Conservation (phyloP, 2,888 invertebrate genomes). For the Capitulum mitella region DNA sequence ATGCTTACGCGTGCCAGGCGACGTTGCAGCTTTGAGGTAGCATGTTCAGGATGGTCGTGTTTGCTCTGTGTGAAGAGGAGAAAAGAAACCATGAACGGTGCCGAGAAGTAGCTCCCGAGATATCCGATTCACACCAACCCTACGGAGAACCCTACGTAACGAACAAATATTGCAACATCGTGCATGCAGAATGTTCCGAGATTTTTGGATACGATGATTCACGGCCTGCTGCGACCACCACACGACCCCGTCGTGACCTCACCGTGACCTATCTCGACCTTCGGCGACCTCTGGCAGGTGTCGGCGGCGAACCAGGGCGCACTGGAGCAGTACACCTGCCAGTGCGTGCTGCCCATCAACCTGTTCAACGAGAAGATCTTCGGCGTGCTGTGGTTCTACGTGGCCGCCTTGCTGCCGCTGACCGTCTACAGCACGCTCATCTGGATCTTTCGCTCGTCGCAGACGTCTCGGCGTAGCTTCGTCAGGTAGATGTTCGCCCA, state of each 20-base stretch:
- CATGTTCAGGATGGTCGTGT: too few relatives aligned
- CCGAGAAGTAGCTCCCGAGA: too few relatives aligned
- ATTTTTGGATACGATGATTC: too few relatives aligned
- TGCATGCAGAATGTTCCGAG: too few relatives aligned
- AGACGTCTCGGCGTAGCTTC: slow-evolving; percentile 43
- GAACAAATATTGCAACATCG: too few relatives aligned
- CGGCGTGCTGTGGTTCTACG: slow-evolving; percentile 43
- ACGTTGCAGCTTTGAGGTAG: too few relatives aligned
- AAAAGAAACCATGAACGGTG: neutral
- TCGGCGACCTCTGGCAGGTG: slow-evolving; percentile 31
- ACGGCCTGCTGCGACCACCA: too few relatives aligned
- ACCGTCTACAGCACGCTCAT: slow-evolving; percentile 40
- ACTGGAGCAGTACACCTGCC: slow-evolving; percentile 41
- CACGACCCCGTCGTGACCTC: neutral
- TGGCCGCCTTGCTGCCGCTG: slow-evolving; percentile 41
- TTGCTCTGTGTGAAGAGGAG: neutral
- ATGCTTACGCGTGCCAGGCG: too few relatives aligned
- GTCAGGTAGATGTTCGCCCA: too few relatives aligned
- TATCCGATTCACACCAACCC: too few relatives aligned
- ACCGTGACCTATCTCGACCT: neutral
- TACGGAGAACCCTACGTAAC: too few relatives aligned
- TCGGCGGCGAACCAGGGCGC: slow-evolving; percentile 41
- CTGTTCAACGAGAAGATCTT: slow-evolving; percentile 43
- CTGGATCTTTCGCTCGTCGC: slow-evolving; percentile 40
- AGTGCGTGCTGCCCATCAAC: slow-evolving; percentile 42